A percentile compares a stretch with the other conserved stretches of the same genome.
Conservation (phyloP, 2,797 vertebrate genomes). For the Artibeus jamaicensis region DNA sequence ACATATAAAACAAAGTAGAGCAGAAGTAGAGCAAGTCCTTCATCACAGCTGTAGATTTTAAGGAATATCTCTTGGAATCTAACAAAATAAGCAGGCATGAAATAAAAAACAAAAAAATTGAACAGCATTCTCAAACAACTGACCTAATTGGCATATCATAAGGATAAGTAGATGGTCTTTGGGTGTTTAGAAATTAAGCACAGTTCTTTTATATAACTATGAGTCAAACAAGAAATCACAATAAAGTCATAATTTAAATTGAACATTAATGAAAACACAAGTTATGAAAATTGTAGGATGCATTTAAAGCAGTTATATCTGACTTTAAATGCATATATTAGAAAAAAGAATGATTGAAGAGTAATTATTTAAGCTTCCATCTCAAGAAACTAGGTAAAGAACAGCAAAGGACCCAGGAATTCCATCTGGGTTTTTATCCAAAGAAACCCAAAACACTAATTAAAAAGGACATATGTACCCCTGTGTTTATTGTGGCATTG, state of each 20-base stretch:
- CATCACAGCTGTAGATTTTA: background rate
- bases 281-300: background rate
- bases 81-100: background rate
- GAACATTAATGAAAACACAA: background rate
- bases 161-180: background rate
- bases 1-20: background rate
- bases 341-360: constrained; percentile 7
- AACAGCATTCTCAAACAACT: background rate
- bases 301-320: background rate
- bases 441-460: background rate
- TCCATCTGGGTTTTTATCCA: background rate
- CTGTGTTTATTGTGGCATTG: background rate
- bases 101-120: constrained; percentile 6
- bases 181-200: background rate
- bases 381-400: background rate
- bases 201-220: background rate
- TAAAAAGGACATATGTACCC: background rate
- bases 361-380: background rate
- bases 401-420: background rate
- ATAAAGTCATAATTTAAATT: background rate
- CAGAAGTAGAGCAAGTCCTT: background rate
- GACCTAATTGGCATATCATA: background rate
- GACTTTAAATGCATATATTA: background rate
- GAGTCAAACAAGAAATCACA: background rate
- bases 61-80: background rate